A percentile compares a stretch with the other conserved stretches of the same genome.
These are phyloP conservation scores for Actinia tenebrosa DNA, from an alignment of 64 coral and sea anemone species.

Conservation along the genomic window DNA sequence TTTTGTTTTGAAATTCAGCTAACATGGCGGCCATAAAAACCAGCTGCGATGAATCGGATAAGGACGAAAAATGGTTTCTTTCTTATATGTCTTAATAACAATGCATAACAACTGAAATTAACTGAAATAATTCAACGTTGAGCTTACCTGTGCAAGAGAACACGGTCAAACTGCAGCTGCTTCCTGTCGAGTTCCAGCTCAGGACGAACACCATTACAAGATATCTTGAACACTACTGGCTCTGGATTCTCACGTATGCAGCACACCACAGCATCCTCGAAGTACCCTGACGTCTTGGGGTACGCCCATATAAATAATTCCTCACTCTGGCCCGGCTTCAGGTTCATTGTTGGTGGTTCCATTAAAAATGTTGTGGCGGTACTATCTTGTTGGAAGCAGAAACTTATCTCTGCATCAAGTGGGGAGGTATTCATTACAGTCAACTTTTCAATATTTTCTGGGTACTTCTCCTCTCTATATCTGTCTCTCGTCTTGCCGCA, in stretches of 20 bases:
- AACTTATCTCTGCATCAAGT: conserved; percentile 72
- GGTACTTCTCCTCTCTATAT: conserved; percentile 90
- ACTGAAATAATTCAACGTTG: no score
- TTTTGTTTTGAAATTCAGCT: no score
- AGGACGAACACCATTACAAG: conserved; percentile 87
- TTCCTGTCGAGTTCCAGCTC: conserved; percentile 89
- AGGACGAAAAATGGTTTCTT: no score
- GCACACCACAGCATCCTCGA: conserved; percentile 91
- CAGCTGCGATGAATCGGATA: no score
- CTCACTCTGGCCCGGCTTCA: conserved; percentile 85
- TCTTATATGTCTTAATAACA: no score
- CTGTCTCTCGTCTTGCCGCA: conserved; percentile 96
- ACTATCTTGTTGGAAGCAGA: conserved; percentile 89
- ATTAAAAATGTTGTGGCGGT: conserved; percentile 86
- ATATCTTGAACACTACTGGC: conserved; percentile 91
- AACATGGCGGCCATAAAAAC: no score
- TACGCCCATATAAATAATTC: conserved; percentile 85
- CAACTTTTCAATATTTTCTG: conserved; percentile 85
- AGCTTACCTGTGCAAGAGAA: conserved; percentile 84
- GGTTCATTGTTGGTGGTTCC: conserved; percentile 84
- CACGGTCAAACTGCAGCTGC: conserved; percentile 94
- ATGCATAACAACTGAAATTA: no score
- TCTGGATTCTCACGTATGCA: conserved; percentile 96
- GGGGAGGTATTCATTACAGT: conserved; percentile 83
- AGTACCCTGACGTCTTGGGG: conserved; percentile 88